These are phyloP conservation scores for Nomada ruficornis DNA, from an alignment of 2,888 invertebrate genomes.

Conservation along the genomic window DNA sequence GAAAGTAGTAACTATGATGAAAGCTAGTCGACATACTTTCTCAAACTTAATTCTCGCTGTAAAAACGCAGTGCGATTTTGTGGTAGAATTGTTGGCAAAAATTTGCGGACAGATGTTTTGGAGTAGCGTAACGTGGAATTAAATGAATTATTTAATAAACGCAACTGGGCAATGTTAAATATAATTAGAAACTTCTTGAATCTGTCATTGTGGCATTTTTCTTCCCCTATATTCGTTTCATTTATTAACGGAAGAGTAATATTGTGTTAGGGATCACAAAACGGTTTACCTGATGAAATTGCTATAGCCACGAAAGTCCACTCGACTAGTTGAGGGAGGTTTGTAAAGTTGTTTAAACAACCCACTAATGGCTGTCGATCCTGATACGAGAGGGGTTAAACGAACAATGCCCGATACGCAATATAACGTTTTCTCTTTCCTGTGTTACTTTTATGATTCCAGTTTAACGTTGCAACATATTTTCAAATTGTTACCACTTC, in stretches of 20 bases:
- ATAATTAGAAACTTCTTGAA: not conserved
- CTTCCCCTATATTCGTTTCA: too few species aligned
- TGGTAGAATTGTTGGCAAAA: conserved; percentile 1
- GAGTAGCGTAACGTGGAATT: not conserved
- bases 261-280: too few species aligned
- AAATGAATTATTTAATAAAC: conserved; percentile 14
- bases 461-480: too few species aligned
- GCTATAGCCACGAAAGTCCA: not conserved
- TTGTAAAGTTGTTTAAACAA: conserved; percentile 16
- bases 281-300: not conserved
- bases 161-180: not conserved
- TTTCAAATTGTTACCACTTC: too few species aligned
- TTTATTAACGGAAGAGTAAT: too few species aligned
- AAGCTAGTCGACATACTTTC: not conserved
- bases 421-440: too few species aligned
- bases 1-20: not conserved
- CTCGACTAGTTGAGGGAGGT: too few species aligned
- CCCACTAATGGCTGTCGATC: not conserved
- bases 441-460: too few species aligned
- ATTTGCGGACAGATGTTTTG: not conserved
- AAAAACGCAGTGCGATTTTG: not conserved
- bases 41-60: not conserved
- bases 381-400: not conserved
- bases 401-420: not conserved
- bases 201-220: too few species aligned